Evolutionary conservation across 1,140 invertebrate genomes (phyloP), one percentile per base, ranked within the genome.

Genomic region (Solenopsis invicta): DNA sequence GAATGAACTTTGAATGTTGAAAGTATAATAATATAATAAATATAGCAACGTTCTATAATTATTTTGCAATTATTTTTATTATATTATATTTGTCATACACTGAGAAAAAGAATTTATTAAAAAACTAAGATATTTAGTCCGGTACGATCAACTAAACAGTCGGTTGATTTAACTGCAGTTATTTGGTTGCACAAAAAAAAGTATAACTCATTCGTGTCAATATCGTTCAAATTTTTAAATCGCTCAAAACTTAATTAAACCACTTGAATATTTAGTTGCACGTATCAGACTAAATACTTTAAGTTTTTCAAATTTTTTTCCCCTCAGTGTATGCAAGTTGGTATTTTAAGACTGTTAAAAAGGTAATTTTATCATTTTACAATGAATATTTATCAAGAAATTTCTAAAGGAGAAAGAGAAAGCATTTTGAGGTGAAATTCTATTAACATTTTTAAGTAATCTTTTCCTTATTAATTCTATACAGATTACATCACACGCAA

Each of bases 391-490:
- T 24, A 50, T 18, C 16, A 71, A 18, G 10, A 18, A n/a, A 71
- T 10, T 29, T 50, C 37, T n/a, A 69, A 48, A 50, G 34, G 5
- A 62, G 13, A 34, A 16, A 62, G 6, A 62, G 29, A 34, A 8
- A 69, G 21, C 9, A 69, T 1, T 16, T 69, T 9, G 3, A 13
- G 48, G 0, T 18, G 0, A 71, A 52, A 69, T 50, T 72, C 13
- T 69, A 69, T 13, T 52, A 50, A 50, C 16, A 54, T 76, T 41
- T 59, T 61, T 5, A 72, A 52, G 52, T 56, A 52, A 62, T 77
- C 21, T 45, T 18, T 48, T 29, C 29, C 13, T 62, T 18, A 29
- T 61, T 18, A 9, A 62, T 4, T 3, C 29, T 45, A 29, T 18
- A 8, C 16, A 24, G 9, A 29, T 62, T 18, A 29, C 24, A 29